Base-by-base conservation (phyloP, 2,888 invertebrate genomes). In the Helleia helle region DNA sequence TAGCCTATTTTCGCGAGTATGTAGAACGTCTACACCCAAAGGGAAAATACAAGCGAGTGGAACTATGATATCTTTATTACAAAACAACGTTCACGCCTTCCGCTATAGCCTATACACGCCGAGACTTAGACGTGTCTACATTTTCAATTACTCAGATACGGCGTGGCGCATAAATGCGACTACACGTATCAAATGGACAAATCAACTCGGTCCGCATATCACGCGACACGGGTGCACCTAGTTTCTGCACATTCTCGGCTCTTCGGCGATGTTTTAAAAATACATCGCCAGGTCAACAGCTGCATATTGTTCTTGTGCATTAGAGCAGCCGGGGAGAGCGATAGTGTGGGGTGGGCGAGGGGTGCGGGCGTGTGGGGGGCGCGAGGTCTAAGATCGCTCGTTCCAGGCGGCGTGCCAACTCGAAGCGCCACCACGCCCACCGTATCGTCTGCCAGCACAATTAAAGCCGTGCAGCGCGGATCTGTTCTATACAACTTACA, bases 361-460 rank as follows among this genome's bases (percentile, higher is more conserved):
- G 40, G 36, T 38, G 42, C 69, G 54, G 62, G 64, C 62, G 65
- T 43, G 50, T n/a, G n/a, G 36, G 40, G 42, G 69, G 54, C 63
- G 64, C 62, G 65, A 44, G 50, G 55, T 58, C 60, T 55, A 66
- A 69, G 68, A 67, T 68, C 60, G 66, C 65, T 62, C 55, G 60
- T 61, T 61, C 49, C 66, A 73, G 81, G 81, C 80, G 67, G 49
- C 51, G 58, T 71, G 81, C 81, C 81, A 81, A 79, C 59, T 62
- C 66, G 61, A 66, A 76, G 80, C 80, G 80, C 81, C 80, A 51
- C 53, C 50, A 49, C 49, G 48, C 50, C 44, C 46, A 72, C 71
- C 74, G 74, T 76, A 74, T 53, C 64, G 65, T 64, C 62, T 62
- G 59, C 58, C 60, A 58, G 40, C 46, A 54, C 69, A 55, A 55